Conservation (phyloP, 2,888 invertebrate species). For the Linhomoeus sp. region DNA sequence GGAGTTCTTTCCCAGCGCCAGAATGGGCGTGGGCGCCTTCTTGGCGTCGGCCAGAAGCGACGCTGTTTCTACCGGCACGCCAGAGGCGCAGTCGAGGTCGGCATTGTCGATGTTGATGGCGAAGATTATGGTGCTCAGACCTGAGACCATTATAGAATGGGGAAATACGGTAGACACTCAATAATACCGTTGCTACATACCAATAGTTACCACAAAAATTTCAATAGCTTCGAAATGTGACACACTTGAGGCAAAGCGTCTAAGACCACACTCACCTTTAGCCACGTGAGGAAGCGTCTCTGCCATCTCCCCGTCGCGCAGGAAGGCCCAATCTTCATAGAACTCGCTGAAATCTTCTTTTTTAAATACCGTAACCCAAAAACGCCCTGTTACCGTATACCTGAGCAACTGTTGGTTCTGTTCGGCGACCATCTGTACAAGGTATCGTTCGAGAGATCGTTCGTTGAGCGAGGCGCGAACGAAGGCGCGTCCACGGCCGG, state of each 20-base stretch:
- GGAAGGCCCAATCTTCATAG: conserved; percentile 67
- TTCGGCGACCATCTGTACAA: conserved; percentile 3
- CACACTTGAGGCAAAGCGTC: no score
- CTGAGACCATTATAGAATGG: conserved; percentile 37
- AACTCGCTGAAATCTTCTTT: conserved; percentile 35
- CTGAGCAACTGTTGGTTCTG: not conserved
- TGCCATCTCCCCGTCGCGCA: conserved; percentile 56
- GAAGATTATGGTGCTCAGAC: conserved; percentile 68
- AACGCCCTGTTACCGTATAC: conserved; percentile 4
- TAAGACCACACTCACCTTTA: conserved; percentile 52
- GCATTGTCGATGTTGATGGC: conserved; percentile 72
- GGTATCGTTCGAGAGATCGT: conserved; percentile 49
- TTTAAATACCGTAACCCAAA: not conserved
- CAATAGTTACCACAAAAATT: no score
- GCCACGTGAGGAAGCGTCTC: conserved; percentile 63
- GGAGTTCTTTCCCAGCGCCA: not conserved
- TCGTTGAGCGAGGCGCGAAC: conserved; percentile 73
- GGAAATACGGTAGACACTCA: no score
- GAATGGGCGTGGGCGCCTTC: conserved; percentile 2
- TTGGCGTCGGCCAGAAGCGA: conserved; percentile 2
- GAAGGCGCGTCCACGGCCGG: conserved; percentile 67
- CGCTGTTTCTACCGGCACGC: not conserved
- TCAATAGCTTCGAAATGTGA: no score
- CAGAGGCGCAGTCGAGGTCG: conserved; percentile 34
- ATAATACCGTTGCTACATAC: no score